Conservation (phyloP, 2,113 vertebrate species). For the Apodemus sylvaticus region DNA sequence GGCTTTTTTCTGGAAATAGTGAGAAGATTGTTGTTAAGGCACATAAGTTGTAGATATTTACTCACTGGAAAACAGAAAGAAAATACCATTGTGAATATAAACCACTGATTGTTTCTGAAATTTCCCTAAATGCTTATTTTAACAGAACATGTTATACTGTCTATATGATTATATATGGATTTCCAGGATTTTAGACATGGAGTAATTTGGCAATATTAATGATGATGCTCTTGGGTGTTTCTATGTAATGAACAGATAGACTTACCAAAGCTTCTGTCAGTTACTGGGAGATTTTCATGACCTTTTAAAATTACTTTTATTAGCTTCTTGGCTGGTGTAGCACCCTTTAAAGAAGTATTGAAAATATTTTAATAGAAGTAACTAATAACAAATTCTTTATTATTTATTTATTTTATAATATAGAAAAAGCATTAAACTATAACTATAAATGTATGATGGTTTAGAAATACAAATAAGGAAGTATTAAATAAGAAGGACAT, state of each 20-base stretch:
- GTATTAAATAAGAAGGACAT: slow-evolving; percentile 11
- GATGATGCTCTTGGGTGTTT: neutral
- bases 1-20: neutral
- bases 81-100: neutral
- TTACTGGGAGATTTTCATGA: neutral
- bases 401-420: too few relatives aligned
- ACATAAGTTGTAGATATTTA: neutral
- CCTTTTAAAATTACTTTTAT: neutral
- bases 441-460: too few relatives aligned
- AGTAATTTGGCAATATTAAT: neutral
- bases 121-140: slow-evolving; percentile 23
- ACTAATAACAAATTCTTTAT: neutral
- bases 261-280: neutral
- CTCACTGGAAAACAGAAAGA: neutral
- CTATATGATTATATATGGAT: neutral
- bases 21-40: neutral
- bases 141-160: neutral
- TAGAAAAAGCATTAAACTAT: too few relatives aligned
- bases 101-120: neutral
- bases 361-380: neutral
- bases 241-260: neutral
- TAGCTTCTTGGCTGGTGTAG: neutral
- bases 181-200: neutral
- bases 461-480: too few relatives aligned
- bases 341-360: neutral